Evolutionary conservation across 2,113 vertebrate species (phyloP), one percentile per base, ranked within the genome.

Genomic region (Eleginops maclovinus): DNA sequence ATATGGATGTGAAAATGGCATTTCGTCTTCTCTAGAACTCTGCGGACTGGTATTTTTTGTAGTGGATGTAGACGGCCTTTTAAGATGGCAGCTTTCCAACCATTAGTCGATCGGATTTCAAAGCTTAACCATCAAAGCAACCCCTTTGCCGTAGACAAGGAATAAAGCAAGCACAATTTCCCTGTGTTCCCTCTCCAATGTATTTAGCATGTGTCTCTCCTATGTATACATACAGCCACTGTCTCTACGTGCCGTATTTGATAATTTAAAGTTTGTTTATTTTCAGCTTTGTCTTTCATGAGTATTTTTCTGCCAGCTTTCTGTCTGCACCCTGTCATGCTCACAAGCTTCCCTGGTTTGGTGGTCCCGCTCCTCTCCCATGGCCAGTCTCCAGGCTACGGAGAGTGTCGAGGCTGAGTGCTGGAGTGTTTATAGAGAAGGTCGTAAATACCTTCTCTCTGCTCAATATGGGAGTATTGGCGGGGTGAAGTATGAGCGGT

Each of bases 11-110:
- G 67, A 68, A 78, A 77, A 76, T 49, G 62, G 61, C 54, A 51
- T 47, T 81, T 83, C 77, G 79, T 58, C 28, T 60, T 12, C 72
- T 66, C 69, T 65, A 54, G 26, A 80, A 49, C 46, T 69, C 58
- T 51, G 41, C 40, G 60, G 64, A 70, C 71, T 68, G 77, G 63
- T 15, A 46, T 79, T 81, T 75, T 53, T 61, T 62, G 47, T 68
- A 19, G 64, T 71, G 53, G 46, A 31, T 62, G 44, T 53, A 75
- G 56, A 65, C 13, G 26, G 49, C 62, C 72, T 87, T 89, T 88
- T 90, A 81, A 90, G 81, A 58, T 81, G 82, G 78, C 81, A 85
- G 74, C 61, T 83, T 85, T 84, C 85, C 71, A 87, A 81, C 87
- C 73, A 87, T 87, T 84, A 78, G 70, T 70, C 55, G 21, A 82